These are phyloP conservation scores for Bombyx mandarina DNA, from an alignment of 1,140 invertebrate species.

Conservation along the genomic window DNA sequence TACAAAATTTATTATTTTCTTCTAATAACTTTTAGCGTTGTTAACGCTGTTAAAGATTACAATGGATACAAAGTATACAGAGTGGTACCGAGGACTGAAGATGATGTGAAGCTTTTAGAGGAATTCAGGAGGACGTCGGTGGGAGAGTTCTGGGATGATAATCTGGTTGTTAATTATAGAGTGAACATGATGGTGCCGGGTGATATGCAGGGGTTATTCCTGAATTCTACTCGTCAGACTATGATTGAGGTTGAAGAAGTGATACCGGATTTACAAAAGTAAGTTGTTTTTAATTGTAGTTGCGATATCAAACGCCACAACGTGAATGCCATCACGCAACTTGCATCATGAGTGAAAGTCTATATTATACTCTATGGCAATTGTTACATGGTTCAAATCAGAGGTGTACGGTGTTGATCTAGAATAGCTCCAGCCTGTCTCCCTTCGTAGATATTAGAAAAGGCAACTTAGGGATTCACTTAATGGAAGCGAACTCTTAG, in stretches of 20 bases:
- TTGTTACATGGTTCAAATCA: too few relatives aligned
- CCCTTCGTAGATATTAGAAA: too few relatives aligned
- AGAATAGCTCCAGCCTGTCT: too few relatives aligned
- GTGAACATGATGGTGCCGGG: constrained; percentile 37
- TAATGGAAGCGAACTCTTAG: too few relatives aligned
- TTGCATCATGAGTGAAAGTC: too few relatives aligned
- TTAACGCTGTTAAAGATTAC: constrained; percentile 34
- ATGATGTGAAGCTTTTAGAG: constrained; percentile 30
- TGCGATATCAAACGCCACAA: neutral
- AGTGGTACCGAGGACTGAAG: constrained; percentile 47
- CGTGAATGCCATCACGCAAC: too few relatives aligned
- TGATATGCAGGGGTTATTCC: constrained; percentile 25
- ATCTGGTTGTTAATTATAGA: constrained; percentile 25
- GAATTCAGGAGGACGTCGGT: constrained; percentile 22
- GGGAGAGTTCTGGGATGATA: constrained; percentile 50
- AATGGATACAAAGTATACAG: constrained; percentile 69
- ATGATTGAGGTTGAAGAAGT: constrained; percentile 23
- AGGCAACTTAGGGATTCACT: too few relatives aligned
- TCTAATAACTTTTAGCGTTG: constrained; percentile 9
- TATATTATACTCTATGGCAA: too few relatives aligned
- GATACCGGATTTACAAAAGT: constrained; percentile 43
- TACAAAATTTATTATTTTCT: constrained; percentile 4
- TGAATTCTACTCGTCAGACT: constrained; percentile 11
- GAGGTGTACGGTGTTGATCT: too few relatives aligned
- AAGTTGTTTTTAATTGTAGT: constrained; percentile 15